Evolutionary conservation across 2,113 vertebrate genomes (phyloP).

Genomic region (Procavia capensis): DNA sequence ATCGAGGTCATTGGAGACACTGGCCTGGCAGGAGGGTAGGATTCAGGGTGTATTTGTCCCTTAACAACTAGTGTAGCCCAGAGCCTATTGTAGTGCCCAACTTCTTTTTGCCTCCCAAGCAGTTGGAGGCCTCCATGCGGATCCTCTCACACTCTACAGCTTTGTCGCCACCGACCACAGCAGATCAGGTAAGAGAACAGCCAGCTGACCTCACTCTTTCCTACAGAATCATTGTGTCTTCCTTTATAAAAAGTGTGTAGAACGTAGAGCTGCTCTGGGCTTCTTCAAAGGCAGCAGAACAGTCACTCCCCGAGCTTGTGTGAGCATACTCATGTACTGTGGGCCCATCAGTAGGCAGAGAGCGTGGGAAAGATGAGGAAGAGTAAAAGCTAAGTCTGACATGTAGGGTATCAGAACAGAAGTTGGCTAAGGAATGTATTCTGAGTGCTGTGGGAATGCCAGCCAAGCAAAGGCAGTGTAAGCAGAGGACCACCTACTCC

Average conservation of each 20-base stretch:
- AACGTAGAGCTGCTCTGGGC: not conserved
- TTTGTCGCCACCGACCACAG: conserved; percentile 77
- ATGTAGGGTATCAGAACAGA: not conserved
- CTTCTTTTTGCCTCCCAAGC: conserved; percentile 94
- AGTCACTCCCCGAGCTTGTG: not conserved
- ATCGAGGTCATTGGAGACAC: not conserved
- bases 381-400: not conserved
- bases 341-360: not conserved
- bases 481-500: not conserved
- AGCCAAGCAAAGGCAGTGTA: not conserved
- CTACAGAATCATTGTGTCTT: not conserved
- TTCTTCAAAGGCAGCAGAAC: not conserved
- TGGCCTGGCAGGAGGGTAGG: not conserved
- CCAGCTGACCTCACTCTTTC: not conserved
- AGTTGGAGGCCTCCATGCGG: conserved; percentile 95
- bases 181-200: conserved; percentile 85
- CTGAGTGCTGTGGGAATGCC: not conserved
- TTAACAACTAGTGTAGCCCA: conserved; percentile 88
- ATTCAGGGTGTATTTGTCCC: conserved; percentile 57
- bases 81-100: conserved; percentile 90
- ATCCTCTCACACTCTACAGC: conserved; percentile 88
- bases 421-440: not conserved
- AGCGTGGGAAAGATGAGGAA: not conserved
- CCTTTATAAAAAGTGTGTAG: not conserved
- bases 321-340: not conserved